Conservation (phyloP, 2,888 invertebrate genomes). For the Neoscelio sp. region DNA sequence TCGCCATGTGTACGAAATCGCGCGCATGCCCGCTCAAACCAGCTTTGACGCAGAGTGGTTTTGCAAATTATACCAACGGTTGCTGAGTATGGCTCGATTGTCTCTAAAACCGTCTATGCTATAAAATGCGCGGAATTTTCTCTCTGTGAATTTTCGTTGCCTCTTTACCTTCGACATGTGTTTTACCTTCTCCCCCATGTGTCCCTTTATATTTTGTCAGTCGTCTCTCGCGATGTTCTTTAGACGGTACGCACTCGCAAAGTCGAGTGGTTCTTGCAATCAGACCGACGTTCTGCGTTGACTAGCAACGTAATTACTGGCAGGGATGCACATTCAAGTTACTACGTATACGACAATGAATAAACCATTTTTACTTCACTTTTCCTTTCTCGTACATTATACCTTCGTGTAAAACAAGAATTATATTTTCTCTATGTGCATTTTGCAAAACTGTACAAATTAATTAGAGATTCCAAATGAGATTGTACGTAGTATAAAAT, state of each 20-base stretch:
- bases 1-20: conserved; percentile 49
- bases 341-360: conserved; percentile 51
- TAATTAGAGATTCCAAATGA: too few species aligned
- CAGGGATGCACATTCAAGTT: conserved; percentile 41
- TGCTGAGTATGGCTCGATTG: conserved; percentile 69
- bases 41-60: conserved; percentile 36
- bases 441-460: conserved; percentile 28
- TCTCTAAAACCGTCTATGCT: conserved; percentile 68
- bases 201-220: conserved; percentile 62
- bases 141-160: conserved; percentile 51
- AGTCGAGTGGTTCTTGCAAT: conserved; percentile 52
- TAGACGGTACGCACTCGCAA: conserved; percentile 41
- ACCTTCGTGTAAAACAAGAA: conserved; percentile 23
- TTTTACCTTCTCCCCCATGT: conserved; percentile 30
- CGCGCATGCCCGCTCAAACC: conserved; percentile 37
- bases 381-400: conserved; percentile 17
- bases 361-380: conserved; percentile 47
- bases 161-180: conserved; percentile 58
- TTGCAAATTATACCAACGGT: conserved; percentile 60
- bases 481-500: too few species aligned
- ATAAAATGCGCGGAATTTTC: conserved; percentile 67
- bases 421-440: conserved; percentile 21
- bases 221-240: conserved; percentile 62
- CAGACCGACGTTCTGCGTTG: conserved; percentile 42
- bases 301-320: conserved; percentile 58